Evolutionary conservation across 2,113 vertebrate genomes (phyloP).

Genomic region (Rhizomys pruinosus): DNA sequence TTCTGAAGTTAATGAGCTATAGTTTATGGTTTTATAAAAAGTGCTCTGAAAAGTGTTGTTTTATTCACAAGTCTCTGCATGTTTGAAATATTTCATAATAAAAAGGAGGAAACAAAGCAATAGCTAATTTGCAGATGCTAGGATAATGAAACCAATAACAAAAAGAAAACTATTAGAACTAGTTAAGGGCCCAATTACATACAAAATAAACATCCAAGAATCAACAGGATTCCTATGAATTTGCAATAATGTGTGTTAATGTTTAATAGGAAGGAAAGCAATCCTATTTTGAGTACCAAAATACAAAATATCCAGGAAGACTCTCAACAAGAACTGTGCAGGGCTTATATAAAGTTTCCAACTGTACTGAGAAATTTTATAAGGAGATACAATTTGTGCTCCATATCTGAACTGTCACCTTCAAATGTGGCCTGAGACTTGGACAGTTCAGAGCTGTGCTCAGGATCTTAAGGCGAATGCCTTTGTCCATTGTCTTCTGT

Average conservation of each 20-base stretch:
- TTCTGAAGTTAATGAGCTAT: not conserved
- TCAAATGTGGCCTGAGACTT: not conserved
- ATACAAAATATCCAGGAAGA: not conserved
- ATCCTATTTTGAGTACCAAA: not conserved
- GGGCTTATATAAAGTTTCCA: not conserved
- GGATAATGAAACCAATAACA: not conserved
- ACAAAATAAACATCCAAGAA: not conserved
- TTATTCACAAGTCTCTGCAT: not conserved
- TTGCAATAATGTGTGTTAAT: not conserved
- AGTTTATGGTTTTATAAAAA: not conserved
- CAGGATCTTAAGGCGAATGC: not conserved
- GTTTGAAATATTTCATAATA: not conserved
- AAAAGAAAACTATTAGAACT: not conserved
- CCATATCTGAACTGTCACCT: not conserved
- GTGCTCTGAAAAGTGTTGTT: not conserved
- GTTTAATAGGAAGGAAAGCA: not conserved
- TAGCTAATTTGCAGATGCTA: not conserved
- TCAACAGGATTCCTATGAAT: not conserved
- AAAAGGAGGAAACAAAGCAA: not conserved
- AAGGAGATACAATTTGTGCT: not conserved
- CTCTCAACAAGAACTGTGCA: not conserved
- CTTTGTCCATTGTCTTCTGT: not conserved
- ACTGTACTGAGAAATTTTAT: not conserved
- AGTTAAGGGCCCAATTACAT: not conserved
- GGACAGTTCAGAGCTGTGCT: not conserved